Evolutionary conservation across 37 sponge, comb jelly and placozoan genomes (phyloP), one percentile per base, ranked within the genome.

Genomic region (Cliona cf. orientalis): DNA sequence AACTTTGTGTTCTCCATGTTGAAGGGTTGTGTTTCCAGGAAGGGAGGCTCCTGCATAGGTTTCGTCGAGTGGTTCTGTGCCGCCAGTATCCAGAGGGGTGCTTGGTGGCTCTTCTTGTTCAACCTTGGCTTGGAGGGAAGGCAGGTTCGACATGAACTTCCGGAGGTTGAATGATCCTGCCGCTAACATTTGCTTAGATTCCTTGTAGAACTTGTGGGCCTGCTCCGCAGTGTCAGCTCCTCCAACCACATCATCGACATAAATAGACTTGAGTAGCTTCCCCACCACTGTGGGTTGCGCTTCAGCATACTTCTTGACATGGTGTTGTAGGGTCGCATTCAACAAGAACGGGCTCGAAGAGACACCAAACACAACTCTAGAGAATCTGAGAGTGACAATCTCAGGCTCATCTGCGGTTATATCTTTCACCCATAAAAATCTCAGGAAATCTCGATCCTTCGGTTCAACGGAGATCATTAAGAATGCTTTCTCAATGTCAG

Each of bases 401-500:
- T 68, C 60, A 6, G 60, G 60, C 2, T 4, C 31, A 1, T 36
- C 43, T 32, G 14, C 59, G 2, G n/a, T 23, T 2, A 38, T 35
- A 46, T 80, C 69, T 7, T 80, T 68, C 33, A 66, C 14, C 69
- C 80, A 80, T 35, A 80, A n/a, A 35, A 80, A 66, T 28, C 69
- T 26, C 25, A 80, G 69, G 2, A 42, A 31, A 22, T 66, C 80
- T 31, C 69, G 67, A 68, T 80, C 80, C 2, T 41, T 9, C 5
- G 29, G 39, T 9, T 4, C 69, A 12, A 80, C 58, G 65, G 42
- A 38, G 34, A 80, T 22, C 53, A 80, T 67, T 22, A 68, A 39
- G 40, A 80, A 80, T n/a, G 80, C 80, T 31, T 80, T 77, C 45
- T 77, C 78, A 2, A 77, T 62, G 45, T 77, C 78, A 3, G 45